These are phyloP conservation scores for Calidris pygmaea DNA, from an alignment of 2,113 vertebrate species.

Conservation along the genomic window DNA sequence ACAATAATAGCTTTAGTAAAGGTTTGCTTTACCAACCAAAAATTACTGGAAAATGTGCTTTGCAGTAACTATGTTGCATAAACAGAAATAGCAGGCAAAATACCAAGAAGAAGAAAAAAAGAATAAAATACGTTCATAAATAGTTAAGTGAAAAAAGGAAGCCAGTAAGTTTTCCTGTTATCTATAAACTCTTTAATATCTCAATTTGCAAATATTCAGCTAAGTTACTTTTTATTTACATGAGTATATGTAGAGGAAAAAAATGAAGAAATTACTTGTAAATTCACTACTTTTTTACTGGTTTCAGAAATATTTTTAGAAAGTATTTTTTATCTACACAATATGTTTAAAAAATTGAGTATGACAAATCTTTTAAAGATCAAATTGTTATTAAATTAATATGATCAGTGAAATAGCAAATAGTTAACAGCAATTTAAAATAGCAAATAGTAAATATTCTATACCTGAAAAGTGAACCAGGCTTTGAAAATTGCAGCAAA, in stretches of 20 bases:
- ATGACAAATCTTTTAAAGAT: background rate
- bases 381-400: background rate
- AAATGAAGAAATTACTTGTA: background rate
- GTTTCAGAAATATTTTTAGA: background rate
- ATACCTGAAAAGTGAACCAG: background rate
- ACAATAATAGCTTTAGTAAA: background rate
- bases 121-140: background rate
- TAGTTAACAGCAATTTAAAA: background rate
- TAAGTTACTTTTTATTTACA: background rate
- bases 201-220: background rate
- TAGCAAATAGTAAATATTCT: background rate
- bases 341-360: background rate
- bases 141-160: background rate
- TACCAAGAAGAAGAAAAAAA: background rate
- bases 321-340: background rate
- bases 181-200: background rate
- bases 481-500: background rate
- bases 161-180: background rate
- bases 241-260: background rate
- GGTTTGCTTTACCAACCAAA: background rate
- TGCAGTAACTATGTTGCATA: background rate
- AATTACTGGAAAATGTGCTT: background rate
- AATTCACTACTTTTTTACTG: background rate
- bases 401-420: background rate
- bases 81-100: background rate